Base-by-base conservation (phyloP, 64 coral and sea anemone genomes). In the Montipora foliosa region DNA sequence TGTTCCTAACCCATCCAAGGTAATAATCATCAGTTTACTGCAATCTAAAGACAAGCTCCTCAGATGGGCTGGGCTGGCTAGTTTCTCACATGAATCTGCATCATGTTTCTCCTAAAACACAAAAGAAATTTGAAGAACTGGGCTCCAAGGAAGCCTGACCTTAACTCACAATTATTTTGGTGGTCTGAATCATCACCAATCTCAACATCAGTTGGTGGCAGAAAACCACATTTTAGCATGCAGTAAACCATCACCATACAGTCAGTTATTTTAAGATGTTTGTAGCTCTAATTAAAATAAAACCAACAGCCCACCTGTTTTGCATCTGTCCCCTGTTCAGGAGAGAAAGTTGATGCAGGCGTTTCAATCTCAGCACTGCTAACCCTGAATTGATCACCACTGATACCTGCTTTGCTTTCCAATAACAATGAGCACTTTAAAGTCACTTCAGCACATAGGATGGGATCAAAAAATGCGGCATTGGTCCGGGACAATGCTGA, bases 401-500 rank as follows among this genome's bases (percentile, higher is more conserved):
- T 94, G 12, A 70, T 4, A 24, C 77, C 78, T 29, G 97, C 97
- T 91, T 94, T 98, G 46, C 87, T 93, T 24, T 98, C 97, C 55
- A 98, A 79, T 25, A 98, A 72, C 5, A 98, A 74, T 7, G 94
- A 75, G 15, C 95, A 74, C 50, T 98, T 98, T 19, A 98, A 74
- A 19, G 94, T 85, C 13, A 98, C 61, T 78, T 98, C 97, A 82
- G 97, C 94, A n/a, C 90, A 88, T 6, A 98, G 52, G 19, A 94
- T 88, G 13, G 97, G 97, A 85, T 98, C 97, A 84, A 93, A 91
- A 51, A 64, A 91, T 16, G 94, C 78, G 57, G 92, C 91, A 53
- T 91, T 79, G 48, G 94, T 98, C 97, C 97, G 96, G 5, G 91
- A 95, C 53, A 98, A 79, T 48, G 91, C 94, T 5, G 81, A 87